Evolutionary conservation across 2,113 vertebrate genomes (phyloP), one percentile per base, ranked within the genome.

Genomic region (Tonatia bakeri): DNA sequence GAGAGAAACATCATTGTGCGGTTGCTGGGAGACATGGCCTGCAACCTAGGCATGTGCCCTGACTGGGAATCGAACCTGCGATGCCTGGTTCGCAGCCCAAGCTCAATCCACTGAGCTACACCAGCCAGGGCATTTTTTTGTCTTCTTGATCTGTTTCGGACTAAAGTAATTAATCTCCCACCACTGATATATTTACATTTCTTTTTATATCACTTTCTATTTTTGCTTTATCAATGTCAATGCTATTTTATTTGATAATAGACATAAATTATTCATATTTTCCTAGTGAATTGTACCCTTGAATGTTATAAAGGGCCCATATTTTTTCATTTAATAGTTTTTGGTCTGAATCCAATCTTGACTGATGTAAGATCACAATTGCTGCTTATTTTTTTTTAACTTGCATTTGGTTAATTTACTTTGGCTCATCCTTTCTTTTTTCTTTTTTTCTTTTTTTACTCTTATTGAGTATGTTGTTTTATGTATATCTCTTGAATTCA

Each of bases 191-290:
- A 28, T 73, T 88, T 94, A 36, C 61, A 31, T 83, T 93, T 90
- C 50, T 93, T 81, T 82, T 45, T 87, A 22, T 22, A 82, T 76
- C 69, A 56, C 24, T 20, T 83, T 76, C 69, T 87, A 50, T 73
- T 94, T 72, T 91, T 95, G 45, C 28, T 69, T 96, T 94, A 80
- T 83, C 50, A 91, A 95, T 84, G 20, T 31, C 40, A 91, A 84
- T 84, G 54, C 6, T 79, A 89, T 90, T 96, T 92, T 89, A 92
- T 85, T 59, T 94, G 28, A 80, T 67, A 79, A 65, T 45, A 93
- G 4, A 76, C 82, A 76, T 82, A 86, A 87, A 93, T 93, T 81
- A 90, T 95, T 90, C 52, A 88, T 85, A 47, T 81, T 86, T 90
- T 87, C 47, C n/a, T 69, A 61, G 56, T 90, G 31, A 95, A 69